Conservation (phyloP, 2,113 vertebrate species). For the Myiopsitta monachus region DNA sequence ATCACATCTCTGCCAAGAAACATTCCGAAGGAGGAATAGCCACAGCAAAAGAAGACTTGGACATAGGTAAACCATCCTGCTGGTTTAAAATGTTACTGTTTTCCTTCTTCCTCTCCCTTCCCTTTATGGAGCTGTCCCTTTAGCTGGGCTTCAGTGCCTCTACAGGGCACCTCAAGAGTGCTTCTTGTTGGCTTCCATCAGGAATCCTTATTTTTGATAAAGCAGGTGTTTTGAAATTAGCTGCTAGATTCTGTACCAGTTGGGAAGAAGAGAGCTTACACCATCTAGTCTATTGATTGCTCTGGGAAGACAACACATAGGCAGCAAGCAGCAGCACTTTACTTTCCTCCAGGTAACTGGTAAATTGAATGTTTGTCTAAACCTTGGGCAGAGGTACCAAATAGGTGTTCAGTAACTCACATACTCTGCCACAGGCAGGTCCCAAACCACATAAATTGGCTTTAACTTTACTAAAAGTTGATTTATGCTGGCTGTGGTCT, state of each 20-base stretch:
- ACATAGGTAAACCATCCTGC: neutral
- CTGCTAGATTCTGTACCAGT: neutral
- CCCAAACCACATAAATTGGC: neutral
- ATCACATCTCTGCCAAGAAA: neutral
- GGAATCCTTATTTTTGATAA: neutral
- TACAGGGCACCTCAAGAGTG: neutral
- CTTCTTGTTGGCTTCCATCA: neutral
- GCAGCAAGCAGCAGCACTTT: neutral
- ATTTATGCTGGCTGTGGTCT: neutral
- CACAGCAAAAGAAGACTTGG: neutral
- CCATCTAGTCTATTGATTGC: neutral
- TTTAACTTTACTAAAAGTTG: neutral
- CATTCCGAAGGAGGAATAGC: neutral
- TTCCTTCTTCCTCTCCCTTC: neutral
- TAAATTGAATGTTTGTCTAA: neutral
- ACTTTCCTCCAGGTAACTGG: neutral
- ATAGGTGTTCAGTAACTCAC: neutral
- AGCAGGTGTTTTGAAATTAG: neutral
- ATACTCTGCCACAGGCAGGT: accelerated
- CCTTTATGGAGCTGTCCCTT: neutral
- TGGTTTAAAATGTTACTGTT: neutral
- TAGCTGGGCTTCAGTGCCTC: neutral
- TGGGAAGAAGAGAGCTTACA: neutral
- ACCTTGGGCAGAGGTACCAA: neutral
- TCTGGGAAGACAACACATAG: neutral